Base-by-base conservation (phyloP, 2,113 vertebrate genomes). In the Zonotrichia leucophrys region DNA sequence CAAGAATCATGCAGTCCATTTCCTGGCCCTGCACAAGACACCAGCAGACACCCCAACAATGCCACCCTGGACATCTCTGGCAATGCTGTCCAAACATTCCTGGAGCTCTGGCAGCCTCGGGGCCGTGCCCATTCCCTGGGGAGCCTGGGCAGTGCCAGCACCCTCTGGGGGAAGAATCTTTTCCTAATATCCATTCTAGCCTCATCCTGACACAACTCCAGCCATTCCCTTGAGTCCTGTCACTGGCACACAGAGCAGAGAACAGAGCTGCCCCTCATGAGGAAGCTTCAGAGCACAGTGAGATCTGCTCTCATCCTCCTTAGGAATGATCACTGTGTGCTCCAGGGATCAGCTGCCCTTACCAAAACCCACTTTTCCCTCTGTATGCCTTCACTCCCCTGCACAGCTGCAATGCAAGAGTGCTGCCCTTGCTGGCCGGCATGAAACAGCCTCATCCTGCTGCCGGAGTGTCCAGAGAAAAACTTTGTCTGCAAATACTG, bases 401-500 rank as follows among this genome's bases (percentile, higher is more conserved):
- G 42, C 59, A 8, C 2, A 0, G 23, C 44, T 8, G 42, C 33
- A 5, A 2, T 69, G 47, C 50, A 39, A 39, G 1, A 30, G 20
- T 35, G 42, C 52, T 75, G 60, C 24, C 42, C 42, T 74, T 19
- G 81, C 79, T 66, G 37, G 80, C 67, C 7, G 12, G 96, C 98
- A 76, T 97, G 97, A 23, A 96, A 55, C 56, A 98, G 98, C 95
- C 98, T 94, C 1, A 98, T 97, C 22, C 95, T 97, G 85, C 95
- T 94, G 67, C 49, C 2, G 0, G 30, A 63, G 30, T 15, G 6
- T 49, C 59, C 5, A 1, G 98, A 98, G 33, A 95, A 98, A 79
- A 98, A 96, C 33, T 98, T 98, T 19, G 91, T 95, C 98, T 98
- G 98, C 95, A 97, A 96, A 76, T 98, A 98, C 97, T 98, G 98